Percentiles rank a stretch among this genome's conserved stretches.
Conservation (phyloP, 2,113 vertebrate species). For the Recurvirostra avosetta region DNA sequence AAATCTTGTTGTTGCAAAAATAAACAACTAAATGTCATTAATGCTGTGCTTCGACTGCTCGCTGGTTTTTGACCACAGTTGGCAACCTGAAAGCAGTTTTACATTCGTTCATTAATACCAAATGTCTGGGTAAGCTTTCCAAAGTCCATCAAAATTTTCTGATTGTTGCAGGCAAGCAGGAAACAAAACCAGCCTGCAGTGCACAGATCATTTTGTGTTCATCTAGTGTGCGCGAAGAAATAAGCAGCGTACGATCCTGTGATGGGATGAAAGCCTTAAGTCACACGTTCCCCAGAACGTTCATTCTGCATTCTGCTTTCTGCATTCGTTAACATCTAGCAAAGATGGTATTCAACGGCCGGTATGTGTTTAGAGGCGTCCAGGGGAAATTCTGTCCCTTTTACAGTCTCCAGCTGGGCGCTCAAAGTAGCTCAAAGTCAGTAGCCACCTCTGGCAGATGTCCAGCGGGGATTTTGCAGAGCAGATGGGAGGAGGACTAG, state of each 20-base stretch:
- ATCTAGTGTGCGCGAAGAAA: neutral
- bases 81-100: neutral
- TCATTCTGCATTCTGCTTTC: neutral
- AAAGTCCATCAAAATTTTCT: neutral
- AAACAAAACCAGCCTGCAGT: neutral
- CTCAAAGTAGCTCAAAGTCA: neutral
- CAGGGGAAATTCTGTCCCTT: neutral
- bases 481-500: neutral
- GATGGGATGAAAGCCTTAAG: rapidly evolving
- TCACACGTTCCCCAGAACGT: neutral
- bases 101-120: neutral
- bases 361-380: neutral
- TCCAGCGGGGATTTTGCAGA: neutral
- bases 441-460: neutral
- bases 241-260: neutral
- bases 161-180: neutral
- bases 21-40: slow-evolving; percentile 7
- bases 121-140: slow-evolving; percentile 9
- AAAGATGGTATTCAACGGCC: neutral
- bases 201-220: neutral
- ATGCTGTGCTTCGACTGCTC: neutral
- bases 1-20: slow-evolving; percentile 35
- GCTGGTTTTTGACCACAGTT: neutral
- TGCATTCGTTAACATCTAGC: neutral
- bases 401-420: neutral